phyloP scores from a whole-genome alignment of 2,888 invertebrate species.

The Siphlonurus alternatus region DNA sequence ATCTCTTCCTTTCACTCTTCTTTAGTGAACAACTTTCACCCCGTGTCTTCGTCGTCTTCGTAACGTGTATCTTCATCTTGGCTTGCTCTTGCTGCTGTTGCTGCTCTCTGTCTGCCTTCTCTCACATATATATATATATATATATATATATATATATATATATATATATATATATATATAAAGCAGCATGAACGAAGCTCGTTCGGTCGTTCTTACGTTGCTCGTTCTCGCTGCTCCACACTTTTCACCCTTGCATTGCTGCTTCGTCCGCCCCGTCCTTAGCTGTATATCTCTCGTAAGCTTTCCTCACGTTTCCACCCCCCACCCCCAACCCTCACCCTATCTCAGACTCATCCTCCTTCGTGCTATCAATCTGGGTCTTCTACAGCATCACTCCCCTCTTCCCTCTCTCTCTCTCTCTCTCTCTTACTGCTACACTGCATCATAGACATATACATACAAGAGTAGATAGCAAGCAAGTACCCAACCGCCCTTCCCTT shows the following conservation, averaged over 20 bases:
- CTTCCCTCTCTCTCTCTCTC: background rate
- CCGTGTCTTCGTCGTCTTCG: too few species aligned
- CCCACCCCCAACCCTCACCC: background rate
- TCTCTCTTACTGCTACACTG: background rate
- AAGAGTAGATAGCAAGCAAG: background rate
- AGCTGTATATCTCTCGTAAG: too few species aligned
- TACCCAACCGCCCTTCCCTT: background rate
- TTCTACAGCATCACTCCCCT: background rate
- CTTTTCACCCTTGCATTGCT: too few species aligned
- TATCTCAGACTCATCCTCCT: background rate
- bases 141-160: background rate
- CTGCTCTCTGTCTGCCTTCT: too few species aligned
- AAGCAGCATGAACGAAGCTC: too few species aligned
- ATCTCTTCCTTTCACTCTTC: too few species aligned
- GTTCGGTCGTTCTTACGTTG: too few species aligned
- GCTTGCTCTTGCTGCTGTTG: too few species aligned
- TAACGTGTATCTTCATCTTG: too few species aligned
- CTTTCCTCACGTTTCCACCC: background rate
- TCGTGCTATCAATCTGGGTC: background rate
- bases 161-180: background rate
- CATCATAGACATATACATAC: background rate
- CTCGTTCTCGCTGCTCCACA: too few species aligned
- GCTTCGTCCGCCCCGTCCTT: too few species aligned
- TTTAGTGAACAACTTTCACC: too few species aligned
- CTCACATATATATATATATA: background rate